Conservation (phyloP, 2,888 invertebrate species). For the Lasioglossum figueresi region DNA sequence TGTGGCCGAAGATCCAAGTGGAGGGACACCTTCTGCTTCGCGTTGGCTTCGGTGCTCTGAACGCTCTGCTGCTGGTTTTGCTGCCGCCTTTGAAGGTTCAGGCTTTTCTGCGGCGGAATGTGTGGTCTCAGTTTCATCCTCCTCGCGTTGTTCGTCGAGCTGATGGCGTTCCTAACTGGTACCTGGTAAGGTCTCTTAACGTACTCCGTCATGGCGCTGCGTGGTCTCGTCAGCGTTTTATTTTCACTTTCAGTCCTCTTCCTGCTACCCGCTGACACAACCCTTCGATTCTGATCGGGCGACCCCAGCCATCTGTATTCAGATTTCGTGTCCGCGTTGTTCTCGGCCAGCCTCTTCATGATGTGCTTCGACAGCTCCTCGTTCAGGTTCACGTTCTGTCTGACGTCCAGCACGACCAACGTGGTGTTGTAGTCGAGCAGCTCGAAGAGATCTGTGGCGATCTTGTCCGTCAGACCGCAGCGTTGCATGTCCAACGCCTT, state of each 20-base stretch:
- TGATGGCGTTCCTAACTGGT: slow-evolving; percentile 52
- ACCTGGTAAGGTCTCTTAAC: slow-evolving; percentile 63
- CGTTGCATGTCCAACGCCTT: slow-evolving; percentile 91
- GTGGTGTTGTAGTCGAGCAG: slow-evolving; percentile 88
- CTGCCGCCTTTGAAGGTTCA: background rate
- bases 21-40: slow-evolving; percentile 68
- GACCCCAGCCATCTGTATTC: slow-evolving; percentile 78
- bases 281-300: slow-evolving; percentile 68
- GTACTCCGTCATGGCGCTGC: slow-evolving; percentile 66
- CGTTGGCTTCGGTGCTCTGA: background rate
- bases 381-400: slow-evolving; percentile 86
- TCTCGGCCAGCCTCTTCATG: slow-evolving; percentile 70
- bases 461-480: slow-evolving; percentile 89
- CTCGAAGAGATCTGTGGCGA: slow-evolving; percentile 86
- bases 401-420: slow-evolving; percentile 88
- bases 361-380: slow-evolving; percentile 84
- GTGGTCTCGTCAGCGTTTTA: slow-evolving; percentile 56
- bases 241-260: slow-evolving; percentile 47
- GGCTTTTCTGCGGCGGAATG: slow-evolving; percentile 16
- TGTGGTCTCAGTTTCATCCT: slow-evolving; percentile 56
- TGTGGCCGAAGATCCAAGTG: slow-evolving; percentile 78
- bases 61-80: slow-evolving; percentile 25
- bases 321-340: slow-evolving; percentile 58
- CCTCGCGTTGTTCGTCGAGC: slow-evolving; percentile 39
- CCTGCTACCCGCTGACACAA: slow-evolving; percentile 66